Evolutionary conservation across 2,797 vertebrate genomes (phyloP).

Genomic region (Brachyalestes nurse): DNA sequence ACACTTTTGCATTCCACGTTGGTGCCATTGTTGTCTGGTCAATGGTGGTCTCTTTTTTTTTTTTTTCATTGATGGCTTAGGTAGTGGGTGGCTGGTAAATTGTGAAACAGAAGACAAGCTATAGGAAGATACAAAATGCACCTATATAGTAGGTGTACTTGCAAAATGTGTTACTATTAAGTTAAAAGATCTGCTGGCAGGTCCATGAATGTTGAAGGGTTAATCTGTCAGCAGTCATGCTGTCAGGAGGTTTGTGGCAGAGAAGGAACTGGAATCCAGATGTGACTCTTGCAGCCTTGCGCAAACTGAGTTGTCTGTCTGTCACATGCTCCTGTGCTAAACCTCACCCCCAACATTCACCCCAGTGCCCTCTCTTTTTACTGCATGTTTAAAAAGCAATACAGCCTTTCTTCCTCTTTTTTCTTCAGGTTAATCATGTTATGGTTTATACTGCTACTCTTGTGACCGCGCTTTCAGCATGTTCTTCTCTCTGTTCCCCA

Average conservation of each 20-base stretch:
- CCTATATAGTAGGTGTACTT: background rate
- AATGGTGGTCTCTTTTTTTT: too few relatives aligned
- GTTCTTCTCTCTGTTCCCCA: background rate
- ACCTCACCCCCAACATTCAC: background rate
- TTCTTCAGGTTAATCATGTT: constrained; percentile 13
- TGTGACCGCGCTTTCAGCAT: constrained; percentile 20
- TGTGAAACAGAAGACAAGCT: too few relatives aligned
- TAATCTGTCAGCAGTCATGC: background rate
- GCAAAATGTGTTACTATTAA: too few relatives aligned
- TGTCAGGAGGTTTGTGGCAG: constrained; percentile 15
- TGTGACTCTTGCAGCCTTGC: constrained; percentile 58
- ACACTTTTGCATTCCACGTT: too few relatives aligned
- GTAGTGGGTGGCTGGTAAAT: too few relatives aligned
- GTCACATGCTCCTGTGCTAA: constrained; percentile 69
- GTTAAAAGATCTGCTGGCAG: too few relatives aligned
- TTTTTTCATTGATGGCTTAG: too few relatives aligned
- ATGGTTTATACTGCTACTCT: constrained; percentile 4
- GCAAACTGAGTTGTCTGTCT: constrained; percentile 60
- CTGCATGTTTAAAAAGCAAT: constrained; percentile 30
- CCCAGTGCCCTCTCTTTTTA: background rate
- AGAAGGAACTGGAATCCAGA: constrained; percentile 28
- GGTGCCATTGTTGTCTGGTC: too few relatives aligned
- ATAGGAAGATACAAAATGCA: too few relatives aligned
- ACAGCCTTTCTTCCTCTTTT: constrained; percentile 64
- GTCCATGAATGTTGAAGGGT: background rate